A percentile compares a stretch with the other conserved stretches of the same genome.
Evolutionary conservation across 2,113 vertebrate genomes (phyloP).

Genomic region (Plestiodon gilberti): DNA sequence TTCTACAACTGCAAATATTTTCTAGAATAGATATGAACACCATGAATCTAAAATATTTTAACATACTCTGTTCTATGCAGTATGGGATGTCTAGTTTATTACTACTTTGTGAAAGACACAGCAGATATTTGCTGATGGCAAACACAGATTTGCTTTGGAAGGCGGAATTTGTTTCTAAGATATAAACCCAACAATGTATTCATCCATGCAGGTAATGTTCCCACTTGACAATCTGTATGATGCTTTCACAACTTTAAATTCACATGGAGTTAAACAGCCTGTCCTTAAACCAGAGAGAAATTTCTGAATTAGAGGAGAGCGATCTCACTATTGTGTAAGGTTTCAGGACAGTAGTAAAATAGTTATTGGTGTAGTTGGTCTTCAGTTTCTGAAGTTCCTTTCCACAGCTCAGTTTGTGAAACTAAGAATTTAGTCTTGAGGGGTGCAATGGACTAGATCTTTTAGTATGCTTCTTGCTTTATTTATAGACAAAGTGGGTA

Average conservation of each 20-base stretch:
- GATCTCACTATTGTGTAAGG: neutral
- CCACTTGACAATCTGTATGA: neutral
- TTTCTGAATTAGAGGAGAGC: neutral
- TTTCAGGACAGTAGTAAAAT: neutral
- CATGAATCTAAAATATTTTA: neutral
- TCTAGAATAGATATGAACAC: neutral
- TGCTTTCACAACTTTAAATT: neutral
- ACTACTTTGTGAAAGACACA: neutral
- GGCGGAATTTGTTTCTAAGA: neutral
- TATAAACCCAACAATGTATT: slow-evolving; percentile 8
- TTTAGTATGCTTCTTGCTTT: neutral
- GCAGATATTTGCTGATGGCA: neutral
- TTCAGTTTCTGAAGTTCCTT: neutral
- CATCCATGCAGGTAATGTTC: slow-evolving; percentile 35
- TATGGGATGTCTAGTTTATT: neutral
- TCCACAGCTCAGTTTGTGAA: neutral
- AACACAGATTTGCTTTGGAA: neutral
- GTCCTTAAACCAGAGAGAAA: neutral
- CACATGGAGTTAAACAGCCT: neutral
- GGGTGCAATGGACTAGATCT: neutral
- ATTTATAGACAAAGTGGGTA: neutral
- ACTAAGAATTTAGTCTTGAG: neutral
- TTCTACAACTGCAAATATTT: neutral
- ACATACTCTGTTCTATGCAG: neutral
- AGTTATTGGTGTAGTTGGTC: neutral